phyloP scores from a whole-genome alignment of 1,140 invertebrate genomes.

The fruit fly (Drosophila melanogaster) region DNA sequence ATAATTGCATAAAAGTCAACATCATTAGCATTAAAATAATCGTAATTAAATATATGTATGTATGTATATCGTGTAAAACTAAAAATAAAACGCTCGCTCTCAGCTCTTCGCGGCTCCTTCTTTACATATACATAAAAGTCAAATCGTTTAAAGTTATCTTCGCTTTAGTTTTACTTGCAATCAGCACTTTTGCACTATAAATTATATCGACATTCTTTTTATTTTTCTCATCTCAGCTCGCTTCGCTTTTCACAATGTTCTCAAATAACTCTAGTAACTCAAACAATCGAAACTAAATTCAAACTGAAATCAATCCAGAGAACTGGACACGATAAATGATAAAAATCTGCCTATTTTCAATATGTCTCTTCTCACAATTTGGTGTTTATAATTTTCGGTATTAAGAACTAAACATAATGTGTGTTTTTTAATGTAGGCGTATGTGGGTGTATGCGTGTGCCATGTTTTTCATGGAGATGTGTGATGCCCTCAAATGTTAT shows the following conservation, averaged over 20 bases:
- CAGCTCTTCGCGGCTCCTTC: slow-evolving; percentile 17
- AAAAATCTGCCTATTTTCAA: slow-evolving; percentile 8
- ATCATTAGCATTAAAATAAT: slow-evolving; percentile 69
- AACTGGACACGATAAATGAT: slow-evolving; percentile 22
- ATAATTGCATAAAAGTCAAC: slow-evolving; percentile 81
- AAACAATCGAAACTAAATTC: slow-evolving; percentile 39
- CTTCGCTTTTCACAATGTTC: slow-evolving; percentile 20
- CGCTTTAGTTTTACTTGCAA: slow-evolving; percentile 62
- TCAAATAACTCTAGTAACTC: slow-evolving; percentile 11
- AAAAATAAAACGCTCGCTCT: slow-evolving; percentile 54
- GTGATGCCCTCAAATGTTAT: slow-evolving; percentile 36
- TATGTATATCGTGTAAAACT: slow-evolving; percentile 66
- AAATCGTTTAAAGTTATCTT: slow-evolving; percentile 63
- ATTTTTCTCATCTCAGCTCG: slow-evolving; percentile 36
- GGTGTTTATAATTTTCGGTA: slow-evolving; percentile 31
- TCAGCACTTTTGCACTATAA: slow-evolving; percentile 67
- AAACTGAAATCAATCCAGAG: slow-evolving; percentile 37
- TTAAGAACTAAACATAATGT: slow-evolving; percentile 37
- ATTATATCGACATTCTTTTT: slow-evolving; percentile 79
- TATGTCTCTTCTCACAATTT: slow-evolving; percentile 34
- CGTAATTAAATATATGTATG: slow-evolving; percentile 71
- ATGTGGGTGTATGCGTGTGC: slow-evolving; percentile 22
- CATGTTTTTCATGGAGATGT: slow-evolving; percentile 43
- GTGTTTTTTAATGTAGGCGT: slow-evolving; percentile 12
- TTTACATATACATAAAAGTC: slow-evolving; percentile 58